Conservation (phyloP, 2,113 vertebrate species). For the Scomber scombrus region DNA sequence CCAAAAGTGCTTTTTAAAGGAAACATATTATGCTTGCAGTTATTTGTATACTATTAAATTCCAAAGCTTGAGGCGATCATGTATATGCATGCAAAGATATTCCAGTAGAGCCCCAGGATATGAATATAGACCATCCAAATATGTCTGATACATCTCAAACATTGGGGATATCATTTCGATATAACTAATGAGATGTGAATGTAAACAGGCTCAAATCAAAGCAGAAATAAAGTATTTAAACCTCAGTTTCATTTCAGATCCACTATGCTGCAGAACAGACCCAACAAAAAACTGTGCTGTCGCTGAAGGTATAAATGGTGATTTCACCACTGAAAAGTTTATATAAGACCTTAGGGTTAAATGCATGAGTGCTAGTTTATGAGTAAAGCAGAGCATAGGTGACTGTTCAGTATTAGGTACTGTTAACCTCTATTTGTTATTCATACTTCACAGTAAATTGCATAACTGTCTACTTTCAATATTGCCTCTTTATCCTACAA, state of each 20-base stretch:
- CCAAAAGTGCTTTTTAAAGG: neutral
- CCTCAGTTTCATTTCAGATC: neutral
- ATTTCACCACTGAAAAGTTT: neutral
- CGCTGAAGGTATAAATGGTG: neutral
- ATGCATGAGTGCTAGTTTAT: neutral
- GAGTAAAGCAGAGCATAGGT: slow-evolving; percentile 22
- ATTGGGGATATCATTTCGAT: neutral
- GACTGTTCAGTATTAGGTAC: slow-evolving; percentile 1
- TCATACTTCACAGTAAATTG: slow-evolving; percentile 41
- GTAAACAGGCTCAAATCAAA: neutral
- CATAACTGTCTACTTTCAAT: slow-evolving; percentile 25
- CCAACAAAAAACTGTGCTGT: neutral
- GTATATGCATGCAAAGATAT: no score
- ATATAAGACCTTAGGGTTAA: neutral
- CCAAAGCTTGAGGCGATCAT: no score
- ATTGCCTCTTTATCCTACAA: slow-evolving; percentile 18
- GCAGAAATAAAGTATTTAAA: neutral
- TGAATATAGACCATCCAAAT: no score
- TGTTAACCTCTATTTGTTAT: slow-evolving; percentile 27
- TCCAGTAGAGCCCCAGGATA: no score
- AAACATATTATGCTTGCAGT: no score
- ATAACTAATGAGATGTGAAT: neutral
- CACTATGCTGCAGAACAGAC: neutral
- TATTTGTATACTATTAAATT: no score
- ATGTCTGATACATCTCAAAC: neutral